These are phyloP conservation scores for Diceros bicornis DNA, from an alignment of 2,797 vertebrate genomes.

Conservation along the genomic window DNA sequence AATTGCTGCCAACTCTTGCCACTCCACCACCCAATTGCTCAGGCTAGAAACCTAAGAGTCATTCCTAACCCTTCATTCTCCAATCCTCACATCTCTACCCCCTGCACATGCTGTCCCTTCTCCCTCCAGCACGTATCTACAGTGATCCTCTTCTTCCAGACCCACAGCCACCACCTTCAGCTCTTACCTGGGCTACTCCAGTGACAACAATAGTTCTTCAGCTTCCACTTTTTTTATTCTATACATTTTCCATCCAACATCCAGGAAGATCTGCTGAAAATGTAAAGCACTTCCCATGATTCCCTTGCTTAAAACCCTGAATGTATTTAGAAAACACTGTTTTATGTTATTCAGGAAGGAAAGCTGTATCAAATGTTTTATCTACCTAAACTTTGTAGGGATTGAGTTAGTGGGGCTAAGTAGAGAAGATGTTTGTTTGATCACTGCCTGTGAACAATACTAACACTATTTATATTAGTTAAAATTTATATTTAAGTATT, in stretches of 20 bases:
- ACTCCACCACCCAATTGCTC: not conserved
- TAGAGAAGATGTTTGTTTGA: not conserved
- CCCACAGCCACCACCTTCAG: not conserved
- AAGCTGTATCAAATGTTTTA: not conserved
- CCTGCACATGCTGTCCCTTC: not conserved
- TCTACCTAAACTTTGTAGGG: not conserved
- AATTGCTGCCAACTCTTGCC: not conserved
- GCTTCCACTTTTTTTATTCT: not conserved
- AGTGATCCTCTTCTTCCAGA: not conserved
- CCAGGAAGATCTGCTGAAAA: constrained; percentile 26
- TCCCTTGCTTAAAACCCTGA: constrained; percentile 1
- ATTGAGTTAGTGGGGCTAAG: not conserved
- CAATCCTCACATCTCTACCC: not conserved
- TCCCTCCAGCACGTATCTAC: not conserved
- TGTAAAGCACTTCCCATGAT: not conserved
- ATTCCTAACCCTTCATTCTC: not conserved
- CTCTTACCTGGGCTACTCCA: not conserved
- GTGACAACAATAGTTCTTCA: not conserved
- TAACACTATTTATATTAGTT: not conserved
- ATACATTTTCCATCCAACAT: not conserved
- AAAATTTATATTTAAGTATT: not conserved
- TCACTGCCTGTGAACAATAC: not conserved
- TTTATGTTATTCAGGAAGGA: not conserved
- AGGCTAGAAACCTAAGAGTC: not conserved
- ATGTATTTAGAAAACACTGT: not conserved